Percentiles rank a stretch among this genome's conserved stretches.
Conservation (phyloP, 2,113 vertebrate species). For the Abramis brama region DNA sequence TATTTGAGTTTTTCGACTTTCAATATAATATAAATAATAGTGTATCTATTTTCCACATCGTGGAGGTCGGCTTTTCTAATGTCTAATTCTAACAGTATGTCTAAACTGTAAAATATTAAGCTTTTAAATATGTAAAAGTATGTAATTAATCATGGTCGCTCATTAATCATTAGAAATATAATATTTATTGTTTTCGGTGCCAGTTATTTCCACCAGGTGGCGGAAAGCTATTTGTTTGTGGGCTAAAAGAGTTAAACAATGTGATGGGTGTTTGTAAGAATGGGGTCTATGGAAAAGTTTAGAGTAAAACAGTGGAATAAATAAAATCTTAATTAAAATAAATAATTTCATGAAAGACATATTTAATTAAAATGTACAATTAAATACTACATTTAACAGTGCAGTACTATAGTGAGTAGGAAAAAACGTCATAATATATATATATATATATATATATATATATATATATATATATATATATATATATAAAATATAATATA, state of each 20-base stretch:
- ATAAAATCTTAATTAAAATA: background rate
- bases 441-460: no score
- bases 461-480: no score
- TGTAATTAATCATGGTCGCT: background rate
- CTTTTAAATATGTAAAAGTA: background rate
- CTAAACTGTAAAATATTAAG: background rate
- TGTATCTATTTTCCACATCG: background rate
- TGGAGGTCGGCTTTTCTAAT: background rate
- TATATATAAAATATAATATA: no score
- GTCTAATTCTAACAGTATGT: background rate
- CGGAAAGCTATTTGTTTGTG: conserved; percentile 1
- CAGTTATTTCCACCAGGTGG: conserved; percentile 42
- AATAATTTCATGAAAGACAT: background rate
- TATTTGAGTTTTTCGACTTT: background rate
- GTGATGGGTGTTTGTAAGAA: background rate
- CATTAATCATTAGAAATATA: background rate
- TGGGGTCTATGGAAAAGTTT: background rate
- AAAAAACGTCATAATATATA: background rate
- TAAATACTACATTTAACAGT: background rate
- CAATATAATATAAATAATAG: background rate
- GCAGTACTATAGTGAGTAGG: background rate
- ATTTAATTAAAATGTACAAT: background rate
- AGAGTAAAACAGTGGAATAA: background rate
- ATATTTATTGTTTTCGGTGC: background rate
- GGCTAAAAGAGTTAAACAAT: background rate